A percentile compares a stretch with the other conserved stretches of the same genome.
Conservation (phyloP, 2,888 invertebrate genomes). For the Lasioglossum villosulum region DNA sequence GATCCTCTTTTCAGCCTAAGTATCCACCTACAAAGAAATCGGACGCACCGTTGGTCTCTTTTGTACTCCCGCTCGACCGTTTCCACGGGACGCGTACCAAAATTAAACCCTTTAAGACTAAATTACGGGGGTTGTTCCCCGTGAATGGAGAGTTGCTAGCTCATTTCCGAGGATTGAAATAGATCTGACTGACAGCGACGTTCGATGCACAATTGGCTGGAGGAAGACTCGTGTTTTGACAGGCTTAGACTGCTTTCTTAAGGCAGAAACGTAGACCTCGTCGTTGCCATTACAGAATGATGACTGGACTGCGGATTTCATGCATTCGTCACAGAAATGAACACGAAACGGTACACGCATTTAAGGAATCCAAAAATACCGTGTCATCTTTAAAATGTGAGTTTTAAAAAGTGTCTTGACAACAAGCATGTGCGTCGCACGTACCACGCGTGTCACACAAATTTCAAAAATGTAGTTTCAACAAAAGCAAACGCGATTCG, state of each 20-base stretch:
- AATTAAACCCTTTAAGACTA: neutral
- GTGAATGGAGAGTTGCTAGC: conserved; percentile 5
- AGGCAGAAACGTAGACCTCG: neutral
- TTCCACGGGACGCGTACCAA: conserved; percentile 2
- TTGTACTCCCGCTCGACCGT: conserved; percentile 33
- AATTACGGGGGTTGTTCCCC: neutral
- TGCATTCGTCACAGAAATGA: neutral
- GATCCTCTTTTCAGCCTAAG: conserved; percentile 42
- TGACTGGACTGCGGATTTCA: neutral
- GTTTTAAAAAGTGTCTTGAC: too few species aligned
- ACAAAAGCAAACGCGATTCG: too few species aligned
- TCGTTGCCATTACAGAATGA: neutral
- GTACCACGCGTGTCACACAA: too few species aligned
- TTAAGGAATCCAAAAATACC: too few species aligned
- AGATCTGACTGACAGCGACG: conserved; percentile 1
- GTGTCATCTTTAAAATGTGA: too few species aligned
- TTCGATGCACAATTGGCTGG: neutral
- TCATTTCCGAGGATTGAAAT: conserved; percentile 6
- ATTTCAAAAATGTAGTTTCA: too few species aligned
- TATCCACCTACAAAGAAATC: conserved; percentile 29
- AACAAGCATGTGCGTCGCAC: too few species aligned
- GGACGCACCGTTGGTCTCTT: conserved; percentile 17
- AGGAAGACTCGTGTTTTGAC: neutral
- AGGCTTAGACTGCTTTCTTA: neutral
- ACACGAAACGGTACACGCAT: too few species aligned